Evolutionary conservation across 2,888 invertebrate genomes (phyloP).

Genomic region (Dusona sp.): DNA sequence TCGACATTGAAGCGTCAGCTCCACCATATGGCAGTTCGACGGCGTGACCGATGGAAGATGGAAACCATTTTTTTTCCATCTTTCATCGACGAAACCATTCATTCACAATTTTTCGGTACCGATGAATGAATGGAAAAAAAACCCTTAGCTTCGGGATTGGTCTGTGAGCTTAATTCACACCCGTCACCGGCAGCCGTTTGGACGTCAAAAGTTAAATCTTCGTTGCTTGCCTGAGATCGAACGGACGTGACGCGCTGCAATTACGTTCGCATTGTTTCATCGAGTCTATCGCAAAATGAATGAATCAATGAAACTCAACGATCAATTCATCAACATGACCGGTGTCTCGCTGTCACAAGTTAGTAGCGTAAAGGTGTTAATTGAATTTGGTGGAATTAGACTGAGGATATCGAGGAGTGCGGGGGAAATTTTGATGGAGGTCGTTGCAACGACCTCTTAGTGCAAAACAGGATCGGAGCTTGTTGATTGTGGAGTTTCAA

Average conservation of each 20-base stretch:
- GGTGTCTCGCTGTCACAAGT: background rate
- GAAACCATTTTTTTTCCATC: background rate
- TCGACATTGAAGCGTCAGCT: constrained; percentile 61
- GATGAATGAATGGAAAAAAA: constrained; percentile 1
- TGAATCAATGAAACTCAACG: constrained; percentile 12
- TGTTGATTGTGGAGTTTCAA: background rate
- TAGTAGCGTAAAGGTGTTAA: background rate
- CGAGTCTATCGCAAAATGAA: background rate
- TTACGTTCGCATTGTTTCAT: constrained; percentile 21
- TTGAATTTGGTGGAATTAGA: background rate
- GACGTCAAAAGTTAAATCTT: constrained; percentile 4
- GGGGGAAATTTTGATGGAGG: background rate
- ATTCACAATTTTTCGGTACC: background rate
- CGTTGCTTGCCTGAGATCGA: background rate
- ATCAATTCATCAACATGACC: background rate
- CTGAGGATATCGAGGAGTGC: background rate
- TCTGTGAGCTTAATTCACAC: constrained; percentile 5
- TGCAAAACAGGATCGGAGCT: background rate
- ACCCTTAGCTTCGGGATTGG: background rate
- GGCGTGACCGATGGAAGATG: background rate
- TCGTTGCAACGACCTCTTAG: background rate
- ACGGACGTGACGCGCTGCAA: constrained; percentile 23
- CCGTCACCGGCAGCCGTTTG: constrained; percentile 18
- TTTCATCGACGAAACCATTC: background rate
- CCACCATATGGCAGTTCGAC: constrained; percentile 37